Evolutionary conservation across 1,140 invertebrate species (phyloP), one percentile per base, ranked within the genome.

Genomic region (Apis florea): DNA sequence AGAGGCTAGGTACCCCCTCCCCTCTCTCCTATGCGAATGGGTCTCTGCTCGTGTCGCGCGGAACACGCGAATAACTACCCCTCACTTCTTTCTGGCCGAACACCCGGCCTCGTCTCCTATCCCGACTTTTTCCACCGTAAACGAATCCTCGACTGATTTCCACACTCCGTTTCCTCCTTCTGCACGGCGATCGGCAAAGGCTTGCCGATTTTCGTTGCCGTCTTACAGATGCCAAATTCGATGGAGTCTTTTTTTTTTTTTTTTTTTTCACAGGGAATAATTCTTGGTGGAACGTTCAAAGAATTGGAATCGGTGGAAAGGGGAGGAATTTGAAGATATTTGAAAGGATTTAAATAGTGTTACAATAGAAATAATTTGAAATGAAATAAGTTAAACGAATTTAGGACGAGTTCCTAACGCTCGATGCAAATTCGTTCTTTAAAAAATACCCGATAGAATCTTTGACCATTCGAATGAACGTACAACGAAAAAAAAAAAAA

Each of bases 71-170:
- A 79, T 72, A 71, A 51, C 71, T 80, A 83, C 74, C 82, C 82
- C 68, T 85, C 69, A 58, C 85, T 85, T 85, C 72, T 82, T 83
- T 86, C 71, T 70, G 53, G 70, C 54, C 71, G 53, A 51, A 4
- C 31, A 40, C 31, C 26, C 40, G 19, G 21, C n/a, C 58, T 58
- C 66, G 24, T 71, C n/a, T n/a, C 40, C 75, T 61, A n/a, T 74
- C 59, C 59, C 17, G 70, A 80, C 70, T 64, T 80, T 80, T 75
- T 80, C 79, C 68, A 70, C 69, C 79, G 85, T 86, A 83, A 87
- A 87, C 85, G 84, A 76, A 86, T 87, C 85, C 84, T 40, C 75
- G 81, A 64, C 61, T 78, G 85, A 86, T 86, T 86, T 79, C 72
- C 66, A 68, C 66, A 24, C 61, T 47, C 81, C 63, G 64, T 85